phyloP scores from a whole-genome alignment of 2,797 vertebrate genomes.

The Macropodus opercularis region DNA sequence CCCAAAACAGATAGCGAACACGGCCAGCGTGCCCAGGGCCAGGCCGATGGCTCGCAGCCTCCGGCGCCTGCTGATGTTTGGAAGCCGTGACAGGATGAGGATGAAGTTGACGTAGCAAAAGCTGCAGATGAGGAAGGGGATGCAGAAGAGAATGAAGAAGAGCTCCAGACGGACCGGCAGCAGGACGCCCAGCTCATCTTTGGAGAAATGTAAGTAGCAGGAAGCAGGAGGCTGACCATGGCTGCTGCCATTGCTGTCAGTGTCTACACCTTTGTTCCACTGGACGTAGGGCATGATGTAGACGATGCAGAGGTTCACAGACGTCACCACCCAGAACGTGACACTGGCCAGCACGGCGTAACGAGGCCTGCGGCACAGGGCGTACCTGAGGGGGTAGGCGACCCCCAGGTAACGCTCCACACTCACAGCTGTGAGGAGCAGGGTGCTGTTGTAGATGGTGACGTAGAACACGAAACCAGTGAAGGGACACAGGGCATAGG shows the following conservation, averaged over 20 bases:
- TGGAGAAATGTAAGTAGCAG: constrained; percentile 83
- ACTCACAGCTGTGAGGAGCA: constrained; percentile 87
- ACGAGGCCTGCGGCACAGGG: constrained; percentile 77
- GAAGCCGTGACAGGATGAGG: constrained; percentile 79
- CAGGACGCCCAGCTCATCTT: constrained; percentile 76
- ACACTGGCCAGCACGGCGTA: constrained; percentile 75
- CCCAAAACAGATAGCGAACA: constrained; percentile 87
- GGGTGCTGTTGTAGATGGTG: constrained; percentile 91
- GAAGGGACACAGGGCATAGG: constrained; percentile 78
- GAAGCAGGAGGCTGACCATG: constrained; percentile 14
- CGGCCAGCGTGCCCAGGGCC: constrained; percentile 80
- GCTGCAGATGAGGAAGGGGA: constrained; percentile 85
- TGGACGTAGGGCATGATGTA: constrained; percentile 77
- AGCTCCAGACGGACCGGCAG: constrained; percentile 85
- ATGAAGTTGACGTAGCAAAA: constrained; percentile 89
- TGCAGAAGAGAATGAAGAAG: constrained; percentile 84
- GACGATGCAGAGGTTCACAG: constrained; percentile 85
- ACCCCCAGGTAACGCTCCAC: constrained; percentile 89
- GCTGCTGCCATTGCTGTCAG: neutral
- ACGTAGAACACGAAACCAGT: constrained; percentile 87
- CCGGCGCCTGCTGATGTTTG: constrained; percentile 76
- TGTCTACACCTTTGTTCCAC: neutral
- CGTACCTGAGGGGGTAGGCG: constrained; percentile 85
- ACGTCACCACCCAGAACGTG: constrained; percentile 83
- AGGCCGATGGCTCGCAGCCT: constrained; percentile 84